Base-by-base conservation (phyloP, 2,113 vertebrate species). In the Condylura cristata region DNA sequence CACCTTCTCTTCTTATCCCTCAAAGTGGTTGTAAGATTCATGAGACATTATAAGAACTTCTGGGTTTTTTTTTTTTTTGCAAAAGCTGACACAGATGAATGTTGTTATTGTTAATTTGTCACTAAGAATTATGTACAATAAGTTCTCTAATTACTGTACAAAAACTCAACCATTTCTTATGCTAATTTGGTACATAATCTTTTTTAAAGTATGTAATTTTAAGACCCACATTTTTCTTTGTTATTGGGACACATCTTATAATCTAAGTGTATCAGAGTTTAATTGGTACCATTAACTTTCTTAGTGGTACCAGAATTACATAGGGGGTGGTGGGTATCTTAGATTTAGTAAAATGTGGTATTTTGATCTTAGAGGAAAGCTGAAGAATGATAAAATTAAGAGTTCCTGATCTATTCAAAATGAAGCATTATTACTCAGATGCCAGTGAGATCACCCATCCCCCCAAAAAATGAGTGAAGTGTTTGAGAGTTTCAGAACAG, bases 121-220 rank as follows among this genome's bases (percentile, higher is more conserved):
- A n/a, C 30, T n/a, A 34, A n/a, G 63, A 32, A 66, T n/a, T n/a
- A 44, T 26, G 53, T 87, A 30, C 44, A 70, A 66, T 68, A 82
- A 79, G 9, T 61, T 72, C 14, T 68, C 5, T 78, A 63, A n/a
- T 84, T 70, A 78, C 46, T 39, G 4, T 46, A 41, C 39, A 24
- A 76, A 41, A 85, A 72, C 63, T 70, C 5, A 58, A 26, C 32
- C 17, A 58, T 68, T 82, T 72, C 41, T 87, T 91, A 7, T 39
- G 81, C 53, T 81, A 78, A 65, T 70, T 78, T 91, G n/a, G 61
- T 51, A 68, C 56, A 66, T 84, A 70, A 78, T 88, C 8, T 95
- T 89, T 90, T 89, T 24, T 56, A 66, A 78, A 18, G 20, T 53
- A 60, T 46, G 58, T 75, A 24, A 80, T 80, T 79, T 60, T 72